These are phyloP conservation scores for Thunnus thynnus DNA, from an alignment of 2,113 vertebrate species.

Conservation along the genomic window DNA sequence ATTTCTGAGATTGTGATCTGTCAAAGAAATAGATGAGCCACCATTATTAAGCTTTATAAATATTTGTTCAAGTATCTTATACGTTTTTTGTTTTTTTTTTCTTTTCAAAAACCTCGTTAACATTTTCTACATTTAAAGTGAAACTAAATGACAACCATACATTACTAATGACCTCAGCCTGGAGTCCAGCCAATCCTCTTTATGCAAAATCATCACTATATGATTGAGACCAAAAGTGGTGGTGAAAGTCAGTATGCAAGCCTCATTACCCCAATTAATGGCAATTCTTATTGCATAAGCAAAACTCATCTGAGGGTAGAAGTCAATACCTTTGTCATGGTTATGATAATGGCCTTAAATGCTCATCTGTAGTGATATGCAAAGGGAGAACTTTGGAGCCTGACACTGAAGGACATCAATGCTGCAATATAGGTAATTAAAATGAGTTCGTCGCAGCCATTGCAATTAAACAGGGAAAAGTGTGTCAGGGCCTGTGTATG, in stretches of 20 bases:
- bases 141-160: slow-evolving; percentile 40
- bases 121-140: slow-evolving; percentile 30
- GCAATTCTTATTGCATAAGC: slow-evolving; percentile 79
- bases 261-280: slow-evolving; percentile 84
- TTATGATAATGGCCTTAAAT: slow-evolving; percentile 76
- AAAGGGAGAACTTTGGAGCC: slow-evolving; percentile 63
- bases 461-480: slow-evolving; percentile 78
- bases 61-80: not conserved
- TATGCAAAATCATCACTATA: slow-evolving; percentile 76
- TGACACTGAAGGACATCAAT: slow-evolving; percentile 79
- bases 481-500: slow-evolving; percentile 73
- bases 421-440: slow-evolving; percentile 75
- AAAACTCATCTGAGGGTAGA: slow-evolving; percentile 77
- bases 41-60: not conserved
- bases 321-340: slow-evolving; percentile 80
- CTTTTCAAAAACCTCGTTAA: slow-evolving; percentile 2
- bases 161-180: slow-evolving; percentile 55
- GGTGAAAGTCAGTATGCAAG: slow-evolving; percentile 72
- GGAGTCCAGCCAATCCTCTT: slow-evolving; percentile 63
- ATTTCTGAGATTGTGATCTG: not conserved
- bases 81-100: not conserved
- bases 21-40: not conserved
- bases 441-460: slow-evolving; percentile 64
- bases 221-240: slow-evolving; percentile 74
- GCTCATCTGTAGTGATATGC: slow-evolving; percentile 68